Evolutionary conservation across 2,113 vertebrate species (phyloP).

Genomic region (Psettodes erumei): DNA sequence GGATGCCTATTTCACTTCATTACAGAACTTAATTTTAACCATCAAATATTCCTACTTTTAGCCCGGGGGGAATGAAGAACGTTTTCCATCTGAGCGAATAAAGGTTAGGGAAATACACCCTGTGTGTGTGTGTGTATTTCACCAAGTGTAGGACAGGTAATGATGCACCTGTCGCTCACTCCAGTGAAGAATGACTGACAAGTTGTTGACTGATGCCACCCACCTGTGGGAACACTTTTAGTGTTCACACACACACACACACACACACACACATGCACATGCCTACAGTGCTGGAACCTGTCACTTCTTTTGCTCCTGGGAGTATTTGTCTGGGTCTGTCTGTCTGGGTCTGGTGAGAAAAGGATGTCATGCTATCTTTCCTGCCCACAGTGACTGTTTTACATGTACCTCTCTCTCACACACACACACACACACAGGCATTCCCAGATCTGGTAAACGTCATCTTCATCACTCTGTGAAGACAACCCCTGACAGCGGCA

Average conservation of each 20-base stretch:
- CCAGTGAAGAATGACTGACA: slow-evolving; percentile 33
- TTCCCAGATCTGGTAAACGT: slow-evolving; percentile 13
- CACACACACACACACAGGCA: slow-evolving; percentile 1
- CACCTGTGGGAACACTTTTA: slow-evolving; percentile 57
- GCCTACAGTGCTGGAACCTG: background rate
- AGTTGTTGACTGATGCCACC: slow-evolving; percentile 17
- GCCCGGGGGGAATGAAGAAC: background rate
- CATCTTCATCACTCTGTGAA: slow-evolving; percentile 11
- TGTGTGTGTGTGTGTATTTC: background rate
- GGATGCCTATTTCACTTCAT: too few species aligned
- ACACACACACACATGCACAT: slow-evolving; percentile 18
- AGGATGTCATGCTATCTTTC: background rate
- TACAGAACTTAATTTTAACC: background rate
- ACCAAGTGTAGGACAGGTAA: background rate
- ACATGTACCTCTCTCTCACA: too few species aligned
- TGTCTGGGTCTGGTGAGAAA: slow-evolving; percentile 1
- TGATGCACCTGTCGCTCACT: slow-evolving; percentile 14
- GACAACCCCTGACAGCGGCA: background rate
- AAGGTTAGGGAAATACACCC: background rate
- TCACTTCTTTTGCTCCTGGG: background rate
- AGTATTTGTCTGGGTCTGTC: slow-evolving; percentile 1
- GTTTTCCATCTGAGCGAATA: background rate
- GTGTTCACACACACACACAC: slow-evolving; percentile 20
- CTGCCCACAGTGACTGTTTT: background rate
- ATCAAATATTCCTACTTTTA: background rate